Percentiles rank a stretch among this genome's conserved stretches.
phyloP scores from a whole-genome alignment of 2,888 invertebrate genomes.

The Drosophila subsilvestris region DNA sequence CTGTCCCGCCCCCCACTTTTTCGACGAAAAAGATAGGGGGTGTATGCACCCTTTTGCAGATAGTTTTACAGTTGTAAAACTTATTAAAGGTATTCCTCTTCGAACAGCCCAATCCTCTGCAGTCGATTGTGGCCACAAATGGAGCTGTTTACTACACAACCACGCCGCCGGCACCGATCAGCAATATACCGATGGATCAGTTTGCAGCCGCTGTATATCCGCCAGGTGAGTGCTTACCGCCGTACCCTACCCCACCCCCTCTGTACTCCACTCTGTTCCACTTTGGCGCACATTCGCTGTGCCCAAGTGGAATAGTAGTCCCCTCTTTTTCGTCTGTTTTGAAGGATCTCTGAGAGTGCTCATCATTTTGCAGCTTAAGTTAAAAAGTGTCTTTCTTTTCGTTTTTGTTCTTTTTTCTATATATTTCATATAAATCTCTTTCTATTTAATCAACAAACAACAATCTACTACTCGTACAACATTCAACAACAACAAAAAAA shows the following conservation, averaged over 20 bases:
- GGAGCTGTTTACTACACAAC: conserved; percentile 85
- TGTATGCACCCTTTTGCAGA: background rate
- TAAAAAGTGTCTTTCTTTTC: background rate
- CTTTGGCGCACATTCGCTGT: background rate
- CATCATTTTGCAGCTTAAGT: background rate
- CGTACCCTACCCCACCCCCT: background rate
- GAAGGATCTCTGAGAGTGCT: background rate
- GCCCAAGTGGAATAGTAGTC: too few relatives aligned
- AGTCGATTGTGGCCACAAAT: conserved; percentile 84
- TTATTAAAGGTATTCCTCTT: background rate
- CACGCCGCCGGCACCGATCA: conserved; percentile 84
- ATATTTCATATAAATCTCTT: conserved; percentile 32
- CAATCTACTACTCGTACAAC: conserved; percentile 21
- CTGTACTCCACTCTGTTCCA: background rate
- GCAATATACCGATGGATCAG: conserved; percentile 85
- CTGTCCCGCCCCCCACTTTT: background rate
- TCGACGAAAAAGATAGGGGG: background rate
- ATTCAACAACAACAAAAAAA: conserved; percentile 24
- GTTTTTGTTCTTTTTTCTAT: conserved; percentile 18
- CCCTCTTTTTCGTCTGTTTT: background rate
- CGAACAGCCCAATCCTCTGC: conserved; percentile 61
- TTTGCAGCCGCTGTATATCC: conserved; percentile 85
- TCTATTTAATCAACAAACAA: conserved; percentile 45
- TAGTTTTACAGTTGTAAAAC: background rate
- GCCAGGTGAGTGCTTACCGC: conserved; percentile 80